Percentiles rank a stretch among this genome's conserved stretches.
Conservation (phyloP, 1,140 invertebrate species). For the Scaptomyza hsui region DNA sequence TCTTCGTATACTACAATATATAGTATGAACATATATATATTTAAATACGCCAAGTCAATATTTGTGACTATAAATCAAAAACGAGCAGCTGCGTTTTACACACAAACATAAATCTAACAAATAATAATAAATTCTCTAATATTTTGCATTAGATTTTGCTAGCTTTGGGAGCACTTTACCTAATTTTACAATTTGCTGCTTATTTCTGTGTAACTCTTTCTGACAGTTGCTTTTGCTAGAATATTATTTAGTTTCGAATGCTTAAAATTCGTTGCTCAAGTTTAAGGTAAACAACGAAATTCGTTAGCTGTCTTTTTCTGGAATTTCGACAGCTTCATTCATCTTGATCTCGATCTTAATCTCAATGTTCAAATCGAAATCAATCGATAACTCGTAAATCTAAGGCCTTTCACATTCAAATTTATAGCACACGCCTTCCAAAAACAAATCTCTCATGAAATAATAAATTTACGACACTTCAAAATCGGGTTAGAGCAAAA, state of each 20-base stretch:
- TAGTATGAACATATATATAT: slow-evolving; percentile 19
- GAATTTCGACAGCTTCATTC: slow-evolving; percentile 7
- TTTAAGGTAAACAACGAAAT: too few species aligned
- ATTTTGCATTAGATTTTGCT: slow-evolving; percentile 12
- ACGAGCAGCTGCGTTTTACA: slow-evolving; percentile 36
- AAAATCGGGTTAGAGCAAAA: slow-evolving; percentile 1
- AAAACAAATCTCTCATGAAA: slow-evolving; percentile 17
- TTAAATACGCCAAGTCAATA: slow-evolving; percentile 48
- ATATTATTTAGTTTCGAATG: too few species aligned
- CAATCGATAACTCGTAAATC: slow-evolving; percentile 23
- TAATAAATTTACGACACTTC: slow-evolving; percentile 26
- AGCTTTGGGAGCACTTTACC: slow-evolving; percentile 15
- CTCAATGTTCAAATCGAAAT: slow-evolving; percentile 3
- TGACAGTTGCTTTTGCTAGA: too few species aligned
- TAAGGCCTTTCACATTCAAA: slow-evolving; percentile 25
- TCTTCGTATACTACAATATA: too few species aligned
- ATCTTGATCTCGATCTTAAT: neutral
- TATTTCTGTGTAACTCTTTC: neutral
- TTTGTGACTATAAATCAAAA: slow-evolving; percentile 50
- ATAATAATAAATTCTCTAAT: slow-evolving; percentile 4
- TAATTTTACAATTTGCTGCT: slow-evolving; percentile 14
- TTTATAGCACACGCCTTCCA: slow-evolving; percentile 13
- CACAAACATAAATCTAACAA: slow-evolving; percentile 34
- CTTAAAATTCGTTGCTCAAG: too few species aligned
- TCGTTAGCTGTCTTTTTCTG: too few species aligned